Evolutionary conservation across 2,888 invertebrate species (phyloP).

Genomic region (Agriopis marginaria): DNA sequence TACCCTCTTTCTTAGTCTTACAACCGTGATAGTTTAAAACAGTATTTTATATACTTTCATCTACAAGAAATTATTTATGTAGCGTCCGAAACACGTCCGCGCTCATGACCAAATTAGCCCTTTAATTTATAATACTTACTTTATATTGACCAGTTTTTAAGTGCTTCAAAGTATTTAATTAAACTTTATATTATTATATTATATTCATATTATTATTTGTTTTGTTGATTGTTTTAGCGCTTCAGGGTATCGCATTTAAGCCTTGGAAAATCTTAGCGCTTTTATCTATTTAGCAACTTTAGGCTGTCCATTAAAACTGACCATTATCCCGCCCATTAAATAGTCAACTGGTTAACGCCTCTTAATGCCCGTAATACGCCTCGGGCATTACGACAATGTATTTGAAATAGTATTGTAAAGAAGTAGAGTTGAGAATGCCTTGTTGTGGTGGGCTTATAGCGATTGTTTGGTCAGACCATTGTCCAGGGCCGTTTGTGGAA

Average conservation of each 20-base stretch:
- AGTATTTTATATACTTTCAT: no score
- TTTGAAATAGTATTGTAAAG: slow-evolving; percentile 11
- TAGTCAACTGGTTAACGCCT: slow-evolving; percentile 36
- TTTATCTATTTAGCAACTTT: slow-evolving; percentile 23
- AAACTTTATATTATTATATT: not conserved
- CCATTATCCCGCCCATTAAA: slow-evolving; percentile 31
- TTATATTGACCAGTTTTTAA: no score
- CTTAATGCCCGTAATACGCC: slow-evolving; percentile 25
- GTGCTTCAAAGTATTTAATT: no score
- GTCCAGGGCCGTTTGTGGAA: slow-evolving; percentile 41
- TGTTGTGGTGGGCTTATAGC: slow-evolving; percentile 35
- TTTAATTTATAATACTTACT: no score
- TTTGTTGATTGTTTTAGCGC: not conserved
- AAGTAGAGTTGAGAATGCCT: slow-evolving; percentile 17
- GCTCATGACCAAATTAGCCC: no score
- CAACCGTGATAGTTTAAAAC: no score
- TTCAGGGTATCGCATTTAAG: not conserved
- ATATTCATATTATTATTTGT: not conserved
- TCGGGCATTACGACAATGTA: not conserved
- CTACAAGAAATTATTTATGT: no score
- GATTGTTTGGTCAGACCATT: slow-evolving; percentile 40
- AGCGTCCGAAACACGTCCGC: no score
- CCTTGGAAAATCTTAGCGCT: slow-evolving; percentile 11
- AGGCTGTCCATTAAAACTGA: slow-evolving; percentile 24
- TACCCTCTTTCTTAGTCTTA: no score